Evolutionary conservation across 2,888 invertebrate species (phyloP).

Genomic region (Cerastis rubricosa): DNA sequence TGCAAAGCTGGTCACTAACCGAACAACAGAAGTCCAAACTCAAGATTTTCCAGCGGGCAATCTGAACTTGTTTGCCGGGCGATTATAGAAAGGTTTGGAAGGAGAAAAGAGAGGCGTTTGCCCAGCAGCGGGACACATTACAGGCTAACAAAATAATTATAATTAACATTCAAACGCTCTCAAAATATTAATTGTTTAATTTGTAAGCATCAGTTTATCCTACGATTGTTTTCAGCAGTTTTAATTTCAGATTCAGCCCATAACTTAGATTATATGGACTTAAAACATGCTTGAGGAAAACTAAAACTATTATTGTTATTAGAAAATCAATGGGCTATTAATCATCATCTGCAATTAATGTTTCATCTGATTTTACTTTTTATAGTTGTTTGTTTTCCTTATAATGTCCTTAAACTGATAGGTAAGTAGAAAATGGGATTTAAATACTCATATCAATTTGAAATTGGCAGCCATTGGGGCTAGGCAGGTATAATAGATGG

Average conservation of each 20-base stretch:
- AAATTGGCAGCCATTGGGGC: not conserved
- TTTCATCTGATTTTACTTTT: not conserved
- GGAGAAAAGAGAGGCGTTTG: no score
- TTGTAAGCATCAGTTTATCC: not conserved
- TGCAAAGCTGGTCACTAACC: no score
- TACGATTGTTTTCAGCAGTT: not conserved
- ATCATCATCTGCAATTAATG: not conserved
- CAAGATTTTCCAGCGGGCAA: no score
- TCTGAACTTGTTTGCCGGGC: no score
- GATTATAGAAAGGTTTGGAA: no score
- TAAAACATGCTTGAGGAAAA: conserved; percentile 10
- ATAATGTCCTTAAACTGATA: conserved; percentile 3
- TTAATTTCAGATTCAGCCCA: not conserved
- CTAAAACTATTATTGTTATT: not conserved
- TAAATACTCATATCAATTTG: not conserved
- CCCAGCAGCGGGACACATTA: no score
- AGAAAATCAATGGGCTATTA: conserved; percentile 11
- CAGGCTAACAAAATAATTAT: no score
- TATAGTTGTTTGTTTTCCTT: conserved; percentile 12
- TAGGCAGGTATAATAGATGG: no score
- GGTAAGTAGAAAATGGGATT: not conserved
- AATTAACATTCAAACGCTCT: no score
- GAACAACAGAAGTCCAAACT: no score
- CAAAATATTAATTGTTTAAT: not conserved
- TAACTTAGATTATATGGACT: not conserved